Conservation (phyloP, 2,113 vertebrate genomes). For the Alethe castanea region DNA sequence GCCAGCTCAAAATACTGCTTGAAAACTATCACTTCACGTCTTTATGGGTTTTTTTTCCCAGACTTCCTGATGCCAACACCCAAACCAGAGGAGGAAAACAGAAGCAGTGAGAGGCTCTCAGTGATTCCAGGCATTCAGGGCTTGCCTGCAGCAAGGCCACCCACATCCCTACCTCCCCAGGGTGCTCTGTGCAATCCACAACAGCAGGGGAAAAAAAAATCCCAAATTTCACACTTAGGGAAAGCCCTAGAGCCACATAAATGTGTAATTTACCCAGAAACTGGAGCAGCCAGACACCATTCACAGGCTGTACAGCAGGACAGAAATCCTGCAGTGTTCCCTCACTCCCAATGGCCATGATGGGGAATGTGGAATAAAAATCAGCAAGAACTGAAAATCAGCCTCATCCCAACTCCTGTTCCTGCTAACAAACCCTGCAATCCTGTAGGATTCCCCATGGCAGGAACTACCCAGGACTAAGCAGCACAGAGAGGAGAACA, state of each 20-base stretch:
- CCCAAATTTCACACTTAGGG: not conserved
- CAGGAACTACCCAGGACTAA: not conserved
- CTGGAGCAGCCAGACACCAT: not conserved
- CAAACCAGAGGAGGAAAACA: not conserved
- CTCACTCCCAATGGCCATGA: not conserved
- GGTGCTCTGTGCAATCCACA: constrained; percentile 35
- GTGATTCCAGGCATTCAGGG: not conserved
- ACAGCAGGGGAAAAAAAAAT: not conserved
- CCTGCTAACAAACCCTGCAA: not conserved
- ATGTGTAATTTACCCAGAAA: constrained; percentile 55
- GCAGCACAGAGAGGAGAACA: not conserved
- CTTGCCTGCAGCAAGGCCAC: not conserved
- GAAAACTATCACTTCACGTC: not conserved
- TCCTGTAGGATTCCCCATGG: not conserved
- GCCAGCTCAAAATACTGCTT: not conserved
- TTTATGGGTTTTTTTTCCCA: no score
- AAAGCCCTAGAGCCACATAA: not conserved
- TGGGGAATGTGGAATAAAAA: not conserved
- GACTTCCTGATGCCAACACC: not conserved
- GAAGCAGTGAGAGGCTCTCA: not conserved
- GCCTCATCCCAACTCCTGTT: not conserved
- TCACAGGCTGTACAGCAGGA: not conserved
- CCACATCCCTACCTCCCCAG: not conserved
- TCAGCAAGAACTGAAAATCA: not conserved
- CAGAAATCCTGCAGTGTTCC: not conserved